phyloP scores from a whole-genome alignment of 2,888 invertebrate species.

The Taenaris catops region DNA sequence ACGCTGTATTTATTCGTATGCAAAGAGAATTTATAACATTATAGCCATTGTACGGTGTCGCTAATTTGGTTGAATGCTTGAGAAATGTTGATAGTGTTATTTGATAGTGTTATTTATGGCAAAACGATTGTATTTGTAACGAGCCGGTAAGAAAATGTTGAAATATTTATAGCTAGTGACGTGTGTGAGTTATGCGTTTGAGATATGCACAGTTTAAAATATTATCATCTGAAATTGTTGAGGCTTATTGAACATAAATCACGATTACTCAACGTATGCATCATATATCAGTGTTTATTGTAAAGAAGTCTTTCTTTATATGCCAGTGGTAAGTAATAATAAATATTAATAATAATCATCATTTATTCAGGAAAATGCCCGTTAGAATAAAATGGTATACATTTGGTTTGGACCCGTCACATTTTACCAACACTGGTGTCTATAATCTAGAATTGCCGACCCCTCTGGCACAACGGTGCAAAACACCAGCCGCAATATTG shows the following conservation, averaged over 20 bases:
- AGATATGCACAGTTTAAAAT: slow-evolving; percentile 10
- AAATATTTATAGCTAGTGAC: slow-evolving; percentile 13
- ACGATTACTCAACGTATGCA: background rate
- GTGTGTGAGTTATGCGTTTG: slow-evolving; percentile 2
- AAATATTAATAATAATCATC: too few species aligned
- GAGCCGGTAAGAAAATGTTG: slow-evolving; percentile 8
- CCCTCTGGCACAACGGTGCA: too few species aligned
- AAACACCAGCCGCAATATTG: too few species aligned
- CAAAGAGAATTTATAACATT: slow-evolving; percentile 23
- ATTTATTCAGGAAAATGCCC: too few species aligned
- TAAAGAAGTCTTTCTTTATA: too few species aligned
- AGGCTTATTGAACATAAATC: slow-evolving; percentile 10
- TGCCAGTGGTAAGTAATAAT: too few species aligned
- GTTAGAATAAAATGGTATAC: too few species aligned
- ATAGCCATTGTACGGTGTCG: slow-evolving; percentile 20
- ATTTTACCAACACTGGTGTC: too few species aligned
- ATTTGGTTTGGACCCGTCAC: too few species aligned
- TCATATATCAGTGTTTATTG: too few species aligned
- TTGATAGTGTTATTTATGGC: slow-evolving; percentile 21
- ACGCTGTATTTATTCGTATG: slow-evolving; percentile 19
- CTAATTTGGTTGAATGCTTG: slow-evolving; percentile 22
- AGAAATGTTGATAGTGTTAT: slow-evolving; percentile 19
- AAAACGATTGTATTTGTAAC: slow-evolving; percentile 19
- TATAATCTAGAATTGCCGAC: too few species aligned
- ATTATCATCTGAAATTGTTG: slow-evolving; percentile 12